Evolutionary conservation across 2,797 vertebrate species (phyloP).

Genomic region (Propithecus perrieri): DNA sequence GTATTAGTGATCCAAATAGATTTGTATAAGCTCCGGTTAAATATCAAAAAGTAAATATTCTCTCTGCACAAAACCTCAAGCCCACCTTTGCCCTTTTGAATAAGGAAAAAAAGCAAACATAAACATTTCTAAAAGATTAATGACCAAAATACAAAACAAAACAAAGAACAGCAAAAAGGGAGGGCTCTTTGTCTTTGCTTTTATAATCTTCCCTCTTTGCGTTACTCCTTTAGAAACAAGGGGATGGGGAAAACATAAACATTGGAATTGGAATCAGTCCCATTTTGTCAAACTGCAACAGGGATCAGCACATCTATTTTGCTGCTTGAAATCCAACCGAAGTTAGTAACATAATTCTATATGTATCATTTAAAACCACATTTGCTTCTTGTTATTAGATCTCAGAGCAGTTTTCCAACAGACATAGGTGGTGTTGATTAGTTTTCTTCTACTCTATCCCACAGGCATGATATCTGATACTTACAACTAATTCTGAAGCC

Average conservation of each 20-base stretch:
- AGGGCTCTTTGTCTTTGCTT: neutral
- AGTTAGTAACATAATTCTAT: neutral
- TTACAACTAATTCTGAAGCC: neutral
- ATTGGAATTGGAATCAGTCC: neutral
- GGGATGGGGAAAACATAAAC: neutral
- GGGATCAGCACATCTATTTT: neutral
- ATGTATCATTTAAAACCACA: neutral
- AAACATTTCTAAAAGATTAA: neutral
- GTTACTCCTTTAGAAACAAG: neutral
- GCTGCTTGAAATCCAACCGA: neutral
- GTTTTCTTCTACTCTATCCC: neutral
- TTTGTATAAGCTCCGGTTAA: constrained; percentile 53
- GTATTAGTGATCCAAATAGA: constrained; percentile 33
- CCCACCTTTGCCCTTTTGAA: constrained; percentile 2
- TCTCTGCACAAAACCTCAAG: constrained; percentile 13
- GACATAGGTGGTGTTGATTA: neutral
- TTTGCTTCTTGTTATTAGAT: neutral
- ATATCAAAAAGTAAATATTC: constrained; percentile 52
- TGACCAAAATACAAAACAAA: neutral
- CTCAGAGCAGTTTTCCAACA: neutral
- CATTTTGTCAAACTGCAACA: neutral
- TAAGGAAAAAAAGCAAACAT: constrained; percentile 39
- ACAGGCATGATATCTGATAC: neutral
- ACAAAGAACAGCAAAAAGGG: neutral
- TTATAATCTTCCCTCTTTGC: neutral